These are phyloP conservation scores for Tineola bisselliella DNA, from an alignment of 2,888 invertebrate species.

Conservation along the genomic window DNA sequence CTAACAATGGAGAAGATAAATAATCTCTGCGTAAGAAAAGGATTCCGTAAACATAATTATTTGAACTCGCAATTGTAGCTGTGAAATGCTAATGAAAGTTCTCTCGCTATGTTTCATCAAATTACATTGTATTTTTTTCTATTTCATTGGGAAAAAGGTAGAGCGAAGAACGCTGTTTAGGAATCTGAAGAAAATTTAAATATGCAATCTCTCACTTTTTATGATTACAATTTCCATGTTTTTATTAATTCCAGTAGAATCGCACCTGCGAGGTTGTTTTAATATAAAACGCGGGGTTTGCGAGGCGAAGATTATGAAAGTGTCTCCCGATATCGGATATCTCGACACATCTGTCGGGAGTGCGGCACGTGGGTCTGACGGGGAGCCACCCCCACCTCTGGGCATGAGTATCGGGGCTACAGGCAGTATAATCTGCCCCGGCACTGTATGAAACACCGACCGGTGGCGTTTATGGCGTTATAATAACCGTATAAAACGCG, in stretches of 20 bases:
- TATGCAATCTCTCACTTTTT: background rate
- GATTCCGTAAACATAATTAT: conserved; percentile 67
- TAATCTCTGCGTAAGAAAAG: conserved; percentile 64
- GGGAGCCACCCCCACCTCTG: conserved; percentile 21
- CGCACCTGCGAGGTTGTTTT: conserved; percentile 55
- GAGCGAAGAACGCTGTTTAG: background rate
- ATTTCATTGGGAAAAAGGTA: conserved; percentile 23
- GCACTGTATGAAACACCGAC: conserved; percentile 65
- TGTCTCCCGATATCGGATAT: conserved; percentile 65
- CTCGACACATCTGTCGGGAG: conserved; percentile 61
- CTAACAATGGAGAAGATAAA: conserved; percentile 64
- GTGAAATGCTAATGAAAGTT: conserved; percentile 60
- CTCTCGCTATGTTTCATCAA: conserved; percentile 38
- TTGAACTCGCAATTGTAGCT: conserved; percentile 62
- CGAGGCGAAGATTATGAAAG: conserved; percentile 62
- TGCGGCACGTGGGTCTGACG: conserved; percentile 23
- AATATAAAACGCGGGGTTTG: conserved; percentile 59
- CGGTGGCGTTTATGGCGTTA: conserved; percentile 66
- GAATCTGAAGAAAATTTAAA: background rate
- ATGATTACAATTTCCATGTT: conserved; percentile 17
- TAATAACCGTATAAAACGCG: conserved; percentile 68
- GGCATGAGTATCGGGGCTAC: conserved; percentile 35
- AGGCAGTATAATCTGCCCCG: conserved; percentile 61
- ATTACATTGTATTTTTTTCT: conserved; percentile 37
- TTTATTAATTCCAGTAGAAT: conserved; percentile 44